These are phyloP conservation scores for Drosophila recens DNA, from an alignment of 2,888 invertebrate species.

Conservation along the genomic window DNA sequence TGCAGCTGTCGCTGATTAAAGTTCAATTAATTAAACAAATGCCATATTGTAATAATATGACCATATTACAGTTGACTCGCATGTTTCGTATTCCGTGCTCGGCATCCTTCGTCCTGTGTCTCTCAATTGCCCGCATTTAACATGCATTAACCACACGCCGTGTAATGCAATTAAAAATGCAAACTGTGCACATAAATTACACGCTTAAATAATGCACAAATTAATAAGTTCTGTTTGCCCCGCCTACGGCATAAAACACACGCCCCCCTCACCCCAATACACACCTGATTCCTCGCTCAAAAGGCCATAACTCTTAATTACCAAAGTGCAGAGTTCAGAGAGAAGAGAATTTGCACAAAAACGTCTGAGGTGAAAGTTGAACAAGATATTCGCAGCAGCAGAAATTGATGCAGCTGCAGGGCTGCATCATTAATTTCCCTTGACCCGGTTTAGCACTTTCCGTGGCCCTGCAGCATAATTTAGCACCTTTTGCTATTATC, in stretches of 20 bases:
- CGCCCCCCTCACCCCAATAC: background rate
- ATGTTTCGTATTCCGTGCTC: background rate
- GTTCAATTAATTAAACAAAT: conserved; percentile 75
- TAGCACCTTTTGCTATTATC: conserved; percentile 46
- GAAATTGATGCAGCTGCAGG: conserved; percentile 42
- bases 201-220: conserved; percentile 78
- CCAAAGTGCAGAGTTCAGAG: conserved; percentile 48
- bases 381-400: conserved; percentile 25
- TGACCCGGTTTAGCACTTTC: conserved; percentile 56
- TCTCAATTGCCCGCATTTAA: conserved; percentile 71
- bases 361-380: conserved; percentile 43
- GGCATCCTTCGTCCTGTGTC: background rate
- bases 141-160: conserved; percentile 74
- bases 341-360: conserved; percentile 24
- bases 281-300: conserved; percentile 1
- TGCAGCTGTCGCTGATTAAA: conserved; percentile 73
- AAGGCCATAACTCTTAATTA: conserved; percentile 71
- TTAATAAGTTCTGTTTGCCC: conserved; percentile 72
- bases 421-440: conserved; percentile 66
- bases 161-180: conserved; percentile 79
- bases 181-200: conserved; percentile 76
- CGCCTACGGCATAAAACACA: conserved; percentile 22
- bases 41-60: conserved; percentile 56
- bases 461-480: conserved; percentile 36
- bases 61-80: conserved; percentile 51